Base-by-base conservation (phyloP, 2,113 vertebrate species). In the human region DNA sequence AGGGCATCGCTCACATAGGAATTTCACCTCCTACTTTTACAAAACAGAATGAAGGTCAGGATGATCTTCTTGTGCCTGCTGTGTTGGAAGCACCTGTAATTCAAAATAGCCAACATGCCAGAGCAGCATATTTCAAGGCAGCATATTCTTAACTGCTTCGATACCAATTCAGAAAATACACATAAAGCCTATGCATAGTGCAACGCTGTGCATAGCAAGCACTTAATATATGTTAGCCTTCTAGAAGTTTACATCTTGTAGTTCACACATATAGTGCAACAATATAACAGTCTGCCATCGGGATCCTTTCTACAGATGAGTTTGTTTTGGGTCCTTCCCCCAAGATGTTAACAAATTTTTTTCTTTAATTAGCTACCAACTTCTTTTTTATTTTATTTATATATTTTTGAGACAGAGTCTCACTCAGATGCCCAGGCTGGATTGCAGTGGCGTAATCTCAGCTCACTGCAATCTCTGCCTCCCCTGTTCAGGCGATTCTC, bases 251-350 rank as follows among this genome's bases (percentile, higher is more conserved):
- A 38, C 6, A 27, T 57, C 48, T 22, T 14, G 1, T 6, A 30
- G 45, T 27, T 84, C 40, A 1, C 35, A 30, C 30, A 25, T 2
- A 1, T 20, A 80, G 45, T 8, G 64, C 3, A 16, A 18, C 3
- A 18, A 16, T 23, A 38, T n/a, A 2, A 23, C 18, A 30, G n/a
- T 20, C 16, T 8, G 57, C 1, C 27, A 0, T n/a, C 59, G 12
- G 9, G 70, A 55, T 32, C 17, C 68, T 55, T 38, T n/a, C 73
- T 59, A 6, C 2, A 50, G 40, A 50, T 2, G 32, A 16, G 43
- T 43, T 50, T 27, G 22, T 9, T 52, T 59, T 50, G 52, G 17
- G 35, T 6, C 68, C 73, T 8, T 40, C 27, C n/a, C 22, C 16
- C 20, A 66, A 55, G 1, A 50, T 52, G 25, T 20, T 75, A 73